These are phyloP conservation scores for Bovichtus variegatus DNA, from an alignment of 2,797 vertebrate species.

Conservation along the genomic window DNA sequence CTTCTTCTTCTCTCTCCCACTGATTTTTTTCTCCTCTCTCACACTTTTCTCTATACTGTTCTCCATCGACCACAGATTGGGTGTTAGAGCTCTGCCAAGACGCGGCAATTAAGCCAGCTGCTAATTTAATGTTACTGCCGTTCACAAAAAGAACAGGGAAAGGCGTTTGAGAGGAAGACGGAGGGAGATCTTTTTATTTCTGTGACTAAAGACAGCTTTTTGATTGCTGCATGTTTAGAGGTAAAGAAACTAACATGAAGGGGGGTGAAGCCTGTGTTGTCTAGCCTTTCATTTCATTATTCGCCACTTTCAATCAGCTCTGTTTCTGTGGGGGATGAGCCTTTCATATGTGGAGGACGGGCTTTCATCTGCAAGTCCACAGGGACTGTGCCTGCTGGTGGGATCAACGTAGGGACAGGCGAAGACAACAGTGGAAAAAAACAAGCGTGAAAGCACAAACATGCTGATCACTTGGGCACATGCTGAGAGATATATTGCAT, in stretches of 20 bases:
- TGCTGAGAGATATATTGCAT: conserved; percentile 7
- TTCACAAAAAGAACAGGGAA: conserved; percentile 39
- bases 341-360: conserved; percentile 77
- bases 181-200: conserved; percentile 36
- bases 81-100: conserved; percentile 77
- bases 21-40: conserved; percentile 32
- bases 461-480: conserved; percentile 53
- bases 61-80: conserved; percentile 71
- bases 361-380: conserved; percentile 80
- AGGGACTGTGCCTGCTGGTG: conserved; percentile 71
- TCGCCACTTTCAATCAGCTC: conserved; percentile 75
- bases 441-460: conserved; percentile 60
- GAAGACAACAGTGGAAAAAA: conserved; percentile 66
- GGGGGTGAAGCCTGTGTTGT: conserved; percentile 68
- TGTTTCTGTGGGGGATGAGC: conserved; percentile 75
- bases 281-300: conserved; percentile 78
- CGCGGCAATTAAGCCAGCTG: conserved; percentile 77
- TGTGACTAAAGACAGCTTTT: conserved; percentile 59
- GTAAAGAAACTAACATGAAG: conserved; percentile 62
- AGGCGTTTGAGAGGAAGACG: conserved; percentile 31
- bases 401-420: conserved; percentile 62
- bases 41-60: conserved; percentile 52
- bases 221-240: conserved; percentile 66
- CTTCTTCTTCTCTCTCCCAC: conserved; percentile 37
- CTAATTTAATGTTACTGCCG: conserved; percentile 74